phyloP scores from a whole-genome alignment of 2,113 vertebrate genomes.

The Lepus americanus region DNA sequence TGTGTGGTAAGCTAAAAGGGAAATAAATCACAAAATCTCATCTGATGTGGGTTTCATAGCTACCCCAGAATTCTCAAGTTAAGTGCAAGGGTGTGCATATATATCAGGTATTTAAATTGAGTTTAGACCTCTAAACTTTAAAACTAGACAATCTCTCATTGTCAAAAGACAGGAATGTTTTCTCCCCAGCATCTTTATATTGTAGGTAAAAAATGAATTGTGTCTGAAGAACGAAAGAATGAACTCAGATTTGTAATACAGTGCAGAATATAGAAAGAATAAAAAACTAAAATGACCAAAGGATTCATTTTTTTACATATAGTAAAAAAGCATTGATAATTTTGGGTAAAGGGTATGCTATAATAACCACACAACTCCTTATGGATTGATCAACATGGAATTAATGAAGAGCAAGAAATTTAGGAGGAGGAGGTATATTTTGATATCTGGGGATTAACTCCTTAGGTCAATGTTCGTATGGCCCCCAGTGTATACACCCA shows the following conservation, averaged over 20 bases:
- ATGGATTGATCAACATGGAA: background rate
- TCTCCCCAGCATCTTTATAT: conserved; percentile 31
- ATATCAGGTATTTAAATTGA: background rate
- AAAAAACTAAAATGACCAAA: background rate
- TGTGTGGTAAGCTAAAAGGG: background rate
- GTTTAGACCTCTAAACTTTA: background rate
- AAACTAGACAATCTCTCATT: background rate
- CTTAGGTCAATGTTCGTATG: background rate
- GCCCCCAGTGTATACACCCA: background rate
- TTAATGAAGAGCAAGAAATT: background rate
- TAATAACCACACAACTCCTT: background rate
- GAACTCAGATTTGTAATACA: conserved; percentile 34
- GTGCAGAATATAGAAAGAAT: background rate
- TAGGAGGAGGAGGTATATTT: background rate
- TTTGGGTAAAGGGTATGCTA: background rate
- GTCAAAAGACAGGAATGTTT: conserved; percentile 39
- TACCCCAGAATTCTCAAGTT: background rate
- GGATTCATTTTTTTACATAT: background rate
- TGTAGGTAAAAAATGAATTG: conserved; percentile 5
- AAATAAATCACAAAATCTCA: background rate
- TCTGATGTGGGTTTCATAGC: background rate
- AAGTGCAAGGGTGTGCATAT: background rate
- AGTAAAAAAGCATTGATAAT: background rate
- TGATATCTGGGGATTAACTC: background rate
- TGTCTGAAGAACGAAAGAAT: conserved; percentile 53